phyloP scores from a whole-genome alignment of 2,888 invertebrate genomes.

The Amphipoea lucens region DNA sequence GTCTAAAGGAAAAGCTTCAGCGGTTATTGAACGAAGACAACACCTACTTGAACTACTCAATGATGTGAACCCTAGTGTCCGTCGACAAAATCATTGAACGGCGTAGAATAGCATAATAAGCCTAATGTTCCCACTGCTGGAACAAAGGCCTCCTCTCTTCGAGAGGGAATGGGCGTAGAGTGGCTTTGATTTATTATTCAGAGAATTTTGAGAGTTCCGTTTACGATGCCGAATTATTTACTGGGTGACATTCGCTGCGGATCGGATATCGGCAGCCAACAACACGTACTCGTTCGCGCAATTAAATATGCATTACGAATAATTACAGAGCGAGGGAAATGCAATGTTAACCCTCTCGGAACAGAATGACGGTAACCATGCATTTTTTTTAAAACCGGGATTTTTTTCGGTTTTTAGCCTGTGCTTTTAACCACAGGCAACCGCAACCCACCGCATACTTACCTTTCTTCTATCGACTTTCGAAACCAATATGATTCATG shows the following conservation, averaged over 20 bases:
- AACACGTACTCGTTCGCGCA: conserved; percentile 8
- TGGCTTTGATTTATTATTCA: conserved; percentile 47
- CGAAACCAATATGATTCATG: conserved; percentile 69
- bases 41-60: conserved; percentile 28
- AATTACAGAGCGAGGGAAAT: conserved; percentile 23
- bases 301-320: conserved; percentile 53
- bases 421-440: conserved; percentile 16
- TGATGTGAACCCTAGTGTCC: conserved; percentile 26
- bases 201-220: conserved; percentile 20
- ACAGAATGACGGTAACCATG: background rate
- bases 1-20: conserved; percentile 25
- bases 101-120: conserved; percentile 1
- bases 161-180: background rate
- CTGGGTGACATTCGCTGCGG: conserved; percentile 15
- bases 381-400: background rate
- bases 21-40: conserved; percentile 31
- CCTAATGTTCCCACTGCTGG: background rate
- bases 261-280: conserved; percentile 31
- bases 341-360: conserved; percentile 19
- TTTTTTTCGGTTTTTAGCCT: background rate
- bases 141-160: background rate
- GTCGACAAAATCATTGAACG: conserved; percentile 41
- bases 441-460: conserved; percentile 39
- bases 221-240: conserved; percentile 44
- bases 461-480: conserved; percentile 67